phyloP scores from a whole-genome alignment of 2,113 vertebrate genomes.

The Ophiodon elongatus region DNA sequence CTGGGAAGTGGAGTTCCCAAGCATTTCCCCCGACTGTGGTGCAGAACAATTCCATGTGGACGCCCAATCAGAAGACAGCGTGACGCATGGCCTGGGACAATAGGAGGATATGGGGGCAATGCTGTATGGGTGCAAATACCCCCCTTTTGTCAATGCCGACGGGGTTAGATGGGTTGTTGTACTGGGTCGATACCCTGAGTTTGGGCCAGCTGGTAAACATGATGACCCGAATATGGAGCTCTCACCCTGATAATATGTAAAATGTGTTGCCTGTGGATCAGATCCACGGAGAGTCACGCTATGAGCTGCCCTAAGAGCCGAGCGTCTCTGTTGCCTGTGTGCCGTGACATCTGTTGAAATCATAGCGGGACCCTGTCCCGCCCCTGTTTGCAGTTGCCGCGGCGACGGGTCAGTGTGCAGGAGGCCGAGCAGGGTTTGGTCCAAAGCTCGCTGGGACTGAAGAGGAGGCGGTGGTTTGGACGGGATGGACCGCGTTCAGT shows the following conservation, averaged over 20 bases:
- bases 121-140: slow-evolving; percentile 89
- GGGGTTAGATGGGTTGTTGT: slow-evolving; percentile 42
- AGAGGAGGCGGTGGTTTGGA: slow-evolving; percentile 91
- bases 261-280: slow-evolving; percentile 54
- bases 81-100: slow-evolving; percentile 95
- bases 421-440: slow-evolving; percentile 77
- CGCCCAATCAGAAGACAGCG: slow-evolving; percentile 89
- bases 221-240: slow-evolving; percentile 15
- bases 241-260: slow-evolving; percentile 39
- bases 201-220: slow-evolving; percentile 44
- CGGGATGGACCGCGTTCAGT: slow-evolving; percentile 89
- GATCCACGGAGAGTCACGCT: slow-evolving; percentile 56
- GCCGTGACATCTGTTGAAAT: slow-evolving; percentile 76
- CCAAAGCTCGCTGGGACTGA: slow-evolving; percentile 85
- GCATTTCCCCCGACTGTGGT: slow-evolving; percentile 90
- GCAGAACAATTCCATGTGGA: slow-evolving; percentile 93
- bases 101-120: slow-evolving; percentile 96
- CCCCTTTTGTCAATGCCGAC: slow-evolving; percentile 51
- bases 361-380: slow-evolving; percentile 68
- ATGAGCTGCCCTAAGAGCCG: slow-evolving; percentile 45
- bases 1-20: slow-evolving; percentile 95
- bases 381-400: slow-evolving; percentile 71
- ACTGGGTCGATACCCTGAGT: slow-evolving; percentile 61
- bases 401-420: slow-evolving; percentile 72
- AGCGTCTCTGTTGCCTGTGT: slow-evolving; percentile 32